Percentiles rank a stretch among this genome's conserved stretches.
Evolutionary conservation across 2,797 vertebrate species (phyloP).

Genomic region (Lagodon rhomboides): DNA sequence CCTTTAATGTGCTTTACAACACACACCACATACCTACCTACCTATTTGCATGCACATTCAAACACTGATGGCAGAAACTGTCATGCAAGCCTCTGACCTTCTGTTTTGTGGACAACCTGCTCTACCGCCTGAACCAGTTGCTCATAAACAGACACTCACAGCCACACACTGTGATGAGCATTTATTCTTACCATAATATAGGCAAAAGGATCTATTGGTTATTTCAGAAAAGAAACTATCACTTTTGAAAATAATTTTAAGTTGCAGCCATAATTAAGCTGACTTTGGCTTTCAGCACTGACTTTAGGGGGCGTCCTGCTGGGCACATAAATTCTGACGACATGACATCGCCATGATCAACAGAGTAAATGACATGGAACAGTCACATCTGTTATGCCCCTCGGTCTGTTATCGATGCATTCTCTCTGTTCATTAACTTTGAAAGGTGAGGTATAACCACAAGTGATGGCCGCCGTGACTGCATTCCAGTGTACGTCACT

Average conservation of each 20-base stretch:
- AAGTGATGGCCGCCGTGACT: slow-evolving; percentile 26
- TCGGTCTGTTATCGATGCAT: slow-evolving; percentile 44
- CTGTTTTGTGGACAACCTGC: no score
- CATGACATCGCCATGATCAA: slow-evolving; percentile 10
- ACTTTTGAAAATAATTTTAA: not conserved
- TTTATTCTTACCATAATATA: no score
- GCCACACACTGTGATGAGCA: no score
- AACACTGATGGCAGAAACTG: no score
- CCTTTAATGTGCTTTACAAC: no score
- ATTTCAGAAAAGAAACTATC: not conserved
- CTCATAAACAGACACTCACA: not conserved
- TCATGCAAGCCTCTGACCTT: no score
- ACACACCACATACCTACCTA: no score
- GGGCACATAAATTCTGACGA: not conserved
- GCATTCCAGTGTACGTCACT: slow-evolving; percentile 16
- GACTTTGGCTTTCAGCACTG: not conserved
- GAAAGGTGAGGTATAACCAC: slow-evolving; percentile 53
- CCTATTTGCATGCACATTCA: no score
- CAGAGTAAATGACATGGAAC: slow-evolving; percentile 56
- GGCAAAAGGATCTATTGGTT: no score
- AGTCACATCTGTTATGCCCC: slow-evolving; percentile 49
- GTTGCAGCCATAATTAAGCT: not conserved
- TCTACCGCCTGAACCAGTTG: no score
- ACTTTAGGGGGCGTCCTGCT: slow-evolving; percentile 3
- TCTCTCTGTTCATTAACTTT: slow-evolving; percentile 60